Conservation (phyloP, 2,888 invertebrate genomes). For the Pandemis corylana region DNA sequence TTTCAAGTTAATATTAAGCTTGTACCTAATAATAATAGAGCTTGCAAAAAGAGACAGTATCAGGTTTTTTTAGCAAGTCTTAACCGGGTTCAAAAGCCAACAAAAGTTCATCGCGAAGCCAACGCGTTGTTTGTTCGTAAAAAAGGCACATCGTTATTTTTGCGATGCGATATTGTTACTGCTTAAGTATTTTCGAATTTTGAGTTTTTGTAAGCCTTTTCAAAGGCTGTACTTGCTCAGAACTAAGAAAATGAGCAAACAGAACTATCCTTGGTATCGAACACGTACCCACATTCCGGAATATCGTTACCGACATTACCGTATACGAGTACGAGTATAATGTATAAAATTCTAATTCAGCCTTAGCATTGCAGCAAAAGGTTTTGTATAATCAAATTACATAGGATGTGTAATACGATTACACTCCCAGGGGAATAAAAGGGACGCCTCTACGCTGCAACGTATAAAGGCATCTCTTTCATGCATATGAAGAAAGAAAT, state of each 20-base stretch:
- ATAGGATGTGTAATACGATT: slow-evolving; percentile 16
- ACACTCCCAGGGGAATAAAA: not conserved
- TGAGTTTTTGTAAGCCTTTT: no score
- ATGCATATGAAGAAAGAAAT: slow-evolving; percentile 12
- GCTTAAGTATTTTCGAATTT: no score
- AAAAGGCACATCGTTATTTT: no score
- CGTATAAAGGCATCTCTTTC: slow-evolving; percentile 2
- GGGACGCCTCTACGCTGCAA: not conserved
- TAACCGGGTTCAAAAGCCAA: no score
- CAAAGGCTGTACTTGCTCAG: not conserved
- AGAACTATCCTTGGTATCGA: not conserved
- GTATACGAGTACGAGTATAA: not conserved
- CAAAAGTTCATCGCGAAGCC: no score
- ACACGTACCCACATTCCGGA: not conserved
- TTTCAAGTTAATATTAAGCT: no score
- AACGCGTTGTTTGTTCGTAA: no score
- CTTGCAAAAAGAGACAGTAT: no score
- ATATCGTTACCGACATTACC: not conserved
- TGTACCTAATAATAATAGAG: no score
- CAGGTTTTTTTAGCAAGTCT: no score
- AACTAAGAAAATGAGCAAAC: not conserved
- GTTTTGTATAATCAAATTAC: slow-evolving; percentile 23
- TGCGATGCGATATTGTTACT: no score
- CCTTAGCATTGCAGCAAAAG: slow-evolving; percentile 16
- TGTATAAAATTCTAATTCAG: slow-evolving; percentile 10